phyloP scores from a whole-genome alignment of 2,113 vertebrate species.

The Kryptolebias marmoratus region DNA sequence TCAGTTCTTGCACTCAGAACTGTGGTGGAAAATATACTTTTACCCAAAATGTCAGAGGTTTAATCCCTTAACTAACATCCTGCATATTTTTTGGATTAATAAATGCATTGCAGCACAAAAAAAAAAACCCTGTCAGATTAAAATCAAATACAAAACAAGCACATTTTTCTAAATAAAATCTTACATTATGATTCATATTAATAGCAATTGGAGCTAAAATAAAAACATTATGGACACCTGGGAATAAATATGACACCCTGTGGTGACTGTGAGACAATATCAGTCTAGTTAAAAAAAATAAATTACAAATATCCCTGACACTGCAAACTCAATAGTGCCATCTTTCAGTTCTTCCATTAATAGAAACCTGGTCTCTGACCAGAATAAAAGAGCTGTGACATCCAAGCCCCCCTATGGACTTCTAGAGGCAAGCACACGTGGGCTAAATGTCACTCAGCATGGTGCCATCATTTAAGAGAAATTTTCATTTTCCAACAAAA shows the following conservation, averaged over 20 bases:
- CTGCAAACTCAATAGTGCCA: constrained; percentile 23
- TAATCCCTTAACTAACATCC: too few species aligned
- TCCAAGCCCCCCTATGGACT: constrained; percentile 24
- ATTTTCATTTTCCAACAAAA: constrained; percentile 46
- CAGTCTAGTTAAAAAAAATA: too few species aligned
- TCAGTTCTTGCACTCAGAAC: neutral
- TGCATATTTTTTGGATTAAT: too few species aligned
- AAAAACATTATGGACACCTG: neutral
- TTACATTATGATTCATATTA: too few species aligned
- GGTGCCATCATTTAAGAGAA: constrained; percentile 47
- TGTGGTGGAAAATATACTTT: too few species aligned
- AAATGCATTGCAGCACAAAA: too few species aligned
- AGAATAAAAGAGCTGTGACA: constrained; percentile 50
- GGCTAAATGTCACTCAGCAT: constrained; percentile 71
- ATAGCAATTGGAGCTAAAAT: neutral
- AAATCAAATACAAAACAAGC: too few species aligned
- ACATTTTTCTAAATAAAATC: too few species aligned
- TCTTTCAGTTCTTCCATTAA: constrained; percentile 51
- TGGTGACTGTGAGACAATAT: neutral
- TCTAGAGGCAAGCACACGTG: constrained; percentile 27
- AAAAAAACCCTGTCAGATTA: too few species aligned
- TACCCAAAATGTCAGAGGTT: too few species aligned
- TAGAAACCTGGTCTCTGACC: constrained; percentile 59
- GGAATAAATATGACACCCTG: neutral
- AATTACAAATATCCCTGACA: neutral